Conservation (phyloP, 2,797 vertebrate genomes). For the Pangasius macronema region DNA sequence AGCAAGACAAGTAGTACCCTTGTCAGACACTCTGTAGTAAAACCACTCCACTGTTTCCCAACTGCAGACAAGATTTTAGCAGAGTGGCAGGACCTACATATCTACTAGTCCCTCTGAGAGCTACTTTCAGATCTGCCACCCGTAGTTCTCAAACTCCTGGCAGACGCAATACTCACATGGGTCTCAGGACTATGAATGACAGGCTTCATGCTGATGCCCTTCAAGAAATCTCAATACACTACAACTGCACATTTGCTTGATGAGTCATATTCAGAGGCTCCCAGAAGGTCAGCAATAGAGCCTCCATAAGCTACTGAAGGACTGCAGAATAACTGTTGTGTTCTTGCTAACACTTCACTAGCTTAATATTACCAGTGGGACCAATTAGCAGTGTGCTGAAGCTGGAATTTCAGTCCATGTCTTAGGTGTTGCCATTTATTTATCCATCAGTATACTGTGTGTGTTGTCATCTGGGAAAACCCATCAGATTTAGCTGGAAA, state of each 20-base stretch:
- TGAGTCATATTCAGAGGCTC: neutral
- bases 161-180: neutral
- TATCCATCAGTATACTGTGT: too few species aligned
- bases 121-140: slow-evolving; percentile 2
- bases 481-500: neutral
- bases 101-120: neutral
- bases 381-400: slow-evolving; percentile 6
- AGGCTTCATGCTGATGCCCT: neutral
- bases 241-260: neutral
- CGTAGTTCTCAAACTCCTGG: neutral
- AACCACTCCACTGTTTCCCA: neutral
- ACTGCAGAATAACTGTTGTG: neutral
- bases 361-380: too few species aligned
- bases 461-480: neutral
- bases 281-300: neutral
- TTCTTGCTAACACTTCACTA: neutral
- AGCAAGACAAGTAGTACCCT: slow-evolving; percentile 10
- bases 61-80: neutral
- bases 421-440: slow-evolving; percentile 5
- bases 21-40: neutral
- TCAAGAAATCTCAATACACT: neutral
- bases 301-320: neutral
- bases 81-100: neutral
- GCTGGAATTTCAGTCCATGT: neutral
- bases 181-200: neutral